Base-by-base conservation (phyloP, 2,797 vertebrate genomes). In the Enteromius unitaeniatus region DNA sequence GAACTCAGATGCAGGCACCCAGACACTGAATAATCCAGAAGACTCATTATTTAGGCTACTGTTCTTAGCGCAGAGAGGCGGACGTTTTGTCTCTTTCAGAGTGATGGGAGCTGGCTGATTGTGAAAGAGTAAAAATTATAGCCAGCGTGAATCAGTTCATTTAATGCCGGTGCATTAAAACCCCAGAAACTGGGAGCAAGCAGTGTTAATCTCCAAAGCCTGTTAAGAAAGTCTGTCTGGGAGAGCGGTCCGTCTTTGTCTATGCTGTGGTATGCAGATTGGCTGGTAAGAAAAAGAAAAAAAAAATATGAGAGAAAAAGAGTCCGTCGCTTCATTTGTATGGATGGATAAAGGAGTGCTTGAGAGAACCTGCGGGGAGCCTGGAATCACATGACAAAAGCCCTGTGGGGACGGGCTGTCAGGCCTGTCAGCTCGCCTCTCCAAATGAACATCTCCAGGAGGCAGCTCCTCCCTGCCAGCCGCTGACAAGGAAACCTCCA, bases 371-470 rank as follows among this genome's bases (percentile, higher is more conserved):
- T 90, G 92, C 93, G 88, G 93, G 93, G 93, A 94, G 92, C 92
- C 93, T 94, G 93, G 93, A 95, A 94, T 94, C 93, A 94, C 93
- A 95, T 93, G 93, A 95, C 94, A 95, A 95, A 95, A 93, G 92
- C 94, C 95, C 97, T 95, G 93, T 93, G 94, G 97, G 96, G 96
- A 97, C 96, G 96, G 95, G 95, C 93, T 97, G 97, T 97, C 97
- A 98, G 96, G 96, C 95, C 94, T 98, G 97, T 99, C 98, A 98
- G 96, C 94, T 94, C 96, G 89, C 93, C 90, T 92, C 93, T 95
- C 96, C 96, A 98, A 98, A 98, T 97, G 97, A 99, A 98, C 96
- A 97, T 96, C 96, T 97, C 97, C 96, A 95, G 95, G 92, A 94
- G 93, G 93, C 93, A 85, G 93, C 95, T 95, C 95, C 95, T 93